Base-by-base conservation (phyloP, 1,140 invertebrate genomes). In the Trigoniulus corallinus region DNA sequence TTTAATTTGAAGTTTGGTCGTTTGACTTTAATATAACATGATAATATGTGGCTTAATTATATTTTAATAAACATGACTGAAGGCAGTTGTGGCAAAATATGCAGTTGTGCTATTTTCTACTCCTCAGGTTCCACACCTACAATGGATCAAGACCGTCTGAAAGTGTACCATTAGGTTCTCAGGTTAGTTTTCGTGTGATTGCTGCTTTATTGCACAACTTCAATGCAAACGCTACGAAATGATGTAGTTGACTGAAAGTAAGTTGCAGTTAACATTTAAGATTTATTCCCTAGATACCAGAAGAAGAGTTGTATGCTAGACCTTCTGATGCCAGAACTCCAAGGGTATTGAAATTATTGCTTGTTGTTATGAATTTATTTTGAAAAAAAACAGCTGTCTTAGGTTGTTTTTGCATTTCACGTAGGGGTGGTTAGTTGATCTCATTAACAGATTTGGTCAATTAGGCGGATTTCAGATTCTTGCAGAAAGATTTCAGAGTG, bases 381-480 rank as follows among this genome's bases (percentile, higher is more conserved):
- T n/a, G n/a, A n/a, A n/a, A n/a, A n/a, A n/a, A n/a, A 43, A 10
- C 39, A 10, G 18, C 26, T 13, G 15, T 13, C 2, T 20, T 26
- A n/a, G 51, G 24, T 20, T n/a, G n/a, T n/a, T 39, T 7, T 40
- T 39, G 18, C 55, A 13, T 40, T 42, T 57, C 27, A 48, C 80
- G 39, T 74, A 85, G 62, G 91, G 91, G 43, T 96, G 92, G 91
- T 77, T 96, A 29, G 87, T 96, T 48, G 91, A 96, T 76, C 73
- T 96, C 53, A 86, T 96, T 51, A 96, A 97, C 74, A 79, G 77
- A 62, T 96, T 96, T 73, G 92, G 92, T 20, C 77, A 79, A 60
- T 70, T 85, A 42, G 79, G 81, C 54, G 92, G 93, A 54, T 97
- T 97, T 70, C 76, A 87, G 61, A 82, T 83, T 61, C 66, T 96